A percentile compares a stretch with the other conserved stretches of the same genome.
These are phyloP conservation scores for Apoda limacodes DNA, from an alignment of 2,888 invertebrate genomes.

Conservation along the genomic window DNA sequence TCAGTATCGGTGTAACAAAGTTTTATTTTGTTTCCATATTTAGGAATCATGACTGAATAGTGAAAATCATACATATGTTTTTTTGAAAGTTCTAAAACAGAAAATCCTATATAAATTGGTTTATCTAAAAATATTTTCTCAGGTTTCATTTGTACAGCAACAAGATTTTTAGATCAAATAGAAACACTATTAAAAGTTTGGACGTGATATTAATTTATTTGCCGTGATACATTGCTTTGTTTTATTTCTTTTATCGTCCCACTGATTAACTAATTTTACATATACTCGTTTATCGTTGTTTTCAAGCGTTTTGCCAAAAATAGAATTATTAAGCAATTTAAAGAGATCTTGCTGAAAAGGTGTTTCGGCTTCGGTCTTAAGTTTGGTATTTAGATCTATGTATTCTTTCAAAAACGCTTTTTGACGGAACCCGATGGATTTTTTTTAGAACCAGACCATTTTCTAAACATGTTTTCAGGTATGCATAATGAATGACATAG, in stretches of 20 bases:
- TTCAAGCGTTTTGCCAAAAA: conserved; percentile 36
- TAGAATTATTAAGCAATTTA: conserved; percentile 37
- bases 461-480: conserved; percentile 22
- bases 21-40: conserved; percentile 12
- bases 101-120: conserved; percentile 21
- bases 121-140: conserved; percentile 17
- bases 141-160: conserved; percentile 20
- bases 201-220: conserved; percentile 20
- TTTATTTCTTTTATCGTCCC: conserved; percentile 24
- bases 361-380: conserved; percentile 24
- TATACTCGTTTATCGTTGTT: conserved; percentile 28
- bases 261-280: conserved; percentile 29
- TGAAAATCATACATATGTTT: conserved; percentile 21
- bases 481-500: conserved; percentile 21
- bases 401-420: conserved; percentile 32
- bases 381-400: conserved; percentile 35
- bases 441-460: conserved; percentile 18
- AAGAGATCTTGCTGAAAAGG: conserved; percentile 37
- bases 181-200: conserved; percentile 30
- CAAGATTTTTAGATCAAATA: conserved; percentile 28
- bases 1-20: conserved; percentile 23
- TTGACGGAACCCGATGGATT: conserved; percentile 29
- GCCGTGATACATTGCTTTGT: no score
- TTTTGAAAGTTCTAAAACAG: conserved; percentile 16
- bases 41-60: conserved; percentile 17